These are phyloP conservation scores for Leptopilina boulardi DNA, from an alignment of 1,140 invertebrate genomes.

Conservation along the genomic window DNA sequence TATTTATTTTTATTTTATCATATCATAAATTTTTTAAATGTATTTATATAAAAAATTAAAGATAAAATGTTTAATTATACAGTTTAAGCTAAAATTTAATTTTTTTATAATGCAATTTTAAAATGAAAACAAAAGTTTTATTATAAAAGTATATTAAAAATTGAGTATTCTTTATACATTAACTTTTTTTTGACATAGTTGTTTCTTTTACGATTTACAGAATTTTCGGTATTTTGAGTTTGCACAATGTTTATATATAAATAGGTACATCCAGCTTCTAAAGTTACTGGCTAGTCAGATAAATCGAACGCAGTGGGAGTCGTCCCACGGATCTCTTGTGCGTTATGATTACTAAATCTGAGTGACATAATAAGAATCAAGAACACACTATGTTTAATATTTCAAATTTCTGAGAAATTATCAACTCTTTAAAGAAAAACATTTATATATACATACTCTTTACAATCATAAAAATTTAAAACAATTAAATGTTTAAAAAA, in stretches of 20 bases:
- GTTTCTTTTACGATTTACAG: background rate
- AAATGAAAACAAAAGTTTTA: background rate
- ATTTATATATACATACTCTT: no score
- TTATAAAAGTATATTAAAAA: background rate
- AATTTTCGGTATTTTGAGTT: conserved; percentile 16
- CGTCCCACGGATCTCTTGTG: background rate
- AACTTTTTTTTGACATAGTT: background rate
- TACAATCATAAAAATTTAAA: no score
- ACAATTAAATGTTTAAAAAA: background rate
- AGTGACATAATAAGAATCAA: conserved; percentile 16
- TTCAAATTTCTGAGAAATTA: no score
- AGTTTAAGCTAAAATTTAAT: no score
- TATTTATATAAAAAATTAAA: no score
- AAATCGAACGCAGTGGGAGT: conserved; percentile 26
- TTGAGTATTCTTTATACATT: no score
- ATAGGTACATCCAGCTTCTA: conserved; percentile 13
- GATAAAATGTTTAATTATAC: no score
- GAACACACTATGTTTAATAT: background rate
- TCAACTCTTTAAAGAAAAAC: no score
- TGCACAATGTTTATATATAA: conserved; percentile 11
- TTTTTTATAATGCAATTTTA: no score
- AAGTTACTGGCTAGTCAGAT: conserved; percentile 17
- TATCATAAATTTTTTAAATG: no score
- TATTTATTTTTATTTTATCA: no score
- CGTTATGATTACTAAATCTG: conserved; percentile 25